Evolutionary conservation across 2,113 vertebrate species (phyloP).

Genomic region (Alaudala cheleensis): DNA sequence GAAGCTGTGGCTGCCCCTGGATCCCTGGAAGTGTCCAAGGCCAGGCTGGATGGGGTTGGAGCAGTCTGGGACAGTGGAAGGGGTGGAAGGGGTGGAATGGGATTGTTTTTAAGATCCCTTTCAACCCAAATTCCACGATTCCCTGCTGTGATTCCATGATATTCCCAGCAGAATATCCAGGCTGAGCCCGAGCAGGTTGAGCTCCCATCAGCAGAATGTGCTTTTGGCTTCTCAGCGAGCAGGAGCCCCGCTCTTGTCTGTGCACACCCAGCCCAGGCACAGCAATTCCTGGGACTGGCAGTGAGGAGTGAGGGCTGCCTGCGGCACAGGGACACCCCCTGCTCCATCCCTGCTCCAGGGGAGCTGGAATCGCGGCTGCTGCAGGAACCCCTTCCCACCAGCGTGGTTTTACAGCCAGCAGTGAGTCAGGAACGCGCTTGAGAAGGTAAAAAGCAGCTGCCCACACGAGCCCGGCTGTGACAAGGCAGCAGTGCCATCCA

Average conservation of each 20-base stretch:
- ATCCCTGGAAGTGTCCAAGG: neutral
- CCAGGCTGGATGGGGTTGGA: neutral
- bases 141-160: too few relatives aligned
- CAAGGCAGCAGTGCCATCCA: constrained; percentile 61
- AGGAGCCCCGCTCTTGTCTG: neutral
- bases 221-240: neutral
- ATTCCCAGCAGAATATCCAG: neutral
- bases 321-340: neutral
- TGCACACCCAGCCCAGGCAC: neutral
- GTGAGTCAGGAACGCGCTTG: neutral
- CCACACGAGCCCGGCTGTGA: neutral
- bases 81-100: neutral
- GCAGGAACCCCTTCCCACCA: neutral
- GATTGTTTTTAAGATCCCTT: neutral
- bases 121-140: neutral
- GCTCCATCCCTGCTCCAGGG: neutral
- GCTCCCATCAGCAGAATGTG: neutral
- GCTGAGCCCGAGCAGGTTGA: neutral
- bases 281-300: neutral
- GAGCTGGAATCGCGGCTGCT: neutral
- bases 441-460: neutral
- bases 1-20: neutral
- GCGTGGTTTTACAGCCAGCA: neutral
- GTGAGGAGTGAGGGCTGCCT: neutral
- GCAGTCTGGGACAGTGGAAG: rapidly evolving